Conservation (phyloP, 2,797 vertebrate species). For the Spheniscus humboldti region DNA sequence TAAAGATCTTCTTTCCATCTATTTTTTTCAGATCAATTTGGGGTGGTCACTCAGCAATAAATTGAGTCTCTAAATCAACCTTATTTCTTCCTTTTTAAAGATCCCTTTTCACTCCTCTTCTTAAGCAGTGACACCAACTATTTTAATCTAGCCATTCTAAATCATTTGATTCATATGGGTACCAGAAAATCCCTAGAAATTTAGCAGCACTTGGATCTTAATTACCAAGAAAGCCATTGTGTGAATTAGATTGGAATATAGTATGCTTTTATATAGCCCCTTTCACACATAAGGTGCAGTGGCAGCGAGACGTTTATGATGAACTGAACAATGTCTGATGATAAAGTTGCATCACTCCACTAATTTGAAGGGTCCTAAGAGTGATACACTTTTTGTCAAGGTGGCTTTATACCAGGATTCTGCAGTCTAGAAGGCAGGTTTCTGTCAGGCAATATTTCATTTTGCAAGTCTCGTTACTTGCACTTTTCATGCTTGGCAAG, state of each 20-base stretch:
- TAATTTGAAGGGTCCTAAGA: conserved; percentile 15
- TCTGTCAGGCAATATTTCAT: conserved; percentile 20
- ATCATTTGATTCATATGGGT: background rate
- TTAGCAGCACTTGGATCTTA: conserved; percentile 17
- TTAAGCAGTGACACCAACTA: background rate
- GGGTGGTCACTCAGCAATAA: background rate
- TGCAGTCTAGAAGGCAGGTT: background rate
- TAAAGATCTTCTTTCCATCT: background rate
- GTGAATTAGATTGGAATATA: conserved; percentile 26
- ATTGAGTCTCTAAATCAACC: background rate
- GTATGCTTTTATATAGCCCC: background rate
- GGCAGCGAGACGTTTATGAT: background rate
- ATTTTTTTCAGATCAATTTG: background rate
- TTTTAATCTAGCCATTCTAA: background rate
- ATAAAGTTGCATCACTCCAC: conserved; percentile 26
- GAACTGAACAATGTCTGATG: conserved; percentile 14
- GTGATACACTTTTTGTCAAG: background rate
- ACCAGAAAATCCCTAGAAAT: conserved; percentile 33
- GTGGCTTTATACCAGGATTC: background rate
- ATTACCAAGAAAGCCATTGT: conserved; percentile 15
- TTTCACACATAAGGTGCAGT: background rate
- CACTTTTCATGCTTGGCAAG: background rate
- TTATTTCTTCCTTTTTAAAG: background rate
- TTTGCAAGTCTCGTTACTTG: background rate
- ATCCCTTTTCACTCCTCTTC: background rate